These are phyloP conservation scores for Leuctra nigra DNA, from an alignment of 2,888 invertebrate species.

Conservation along the genomic window DNA sequence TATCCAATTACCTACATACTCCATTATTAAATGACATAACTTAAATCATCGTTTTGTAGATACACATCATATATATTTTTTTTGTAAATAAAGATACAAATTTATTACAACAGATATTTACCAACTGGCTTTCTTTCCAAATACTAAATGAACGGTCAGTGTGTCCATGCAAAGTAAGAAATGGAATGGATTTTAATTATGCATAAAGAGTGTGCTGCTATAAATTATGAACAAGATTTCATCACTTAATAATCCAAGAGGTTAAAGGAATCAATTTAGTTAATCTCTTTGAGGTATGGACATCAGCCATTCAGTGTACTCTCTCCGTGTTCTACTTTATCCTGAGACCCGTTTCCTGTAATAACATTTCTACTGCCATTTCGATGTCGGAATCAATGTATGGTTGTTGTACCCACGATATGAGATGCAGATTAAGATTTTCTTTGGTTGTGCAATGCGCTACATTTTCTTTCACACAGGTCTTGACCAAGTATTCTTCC, in stretches of 20 bases:
- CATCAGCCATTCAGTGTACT: background rate
- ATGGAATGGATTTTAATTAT: too few relatives aligned
- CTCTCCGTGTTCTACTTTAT: slow-evolving; percentile 12
- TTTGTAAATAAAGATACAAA: too few relatives aligned
- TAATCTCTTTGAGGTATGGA: too few relatives aligned
- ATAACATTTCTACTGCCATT: slow-evolving; percentile 37
- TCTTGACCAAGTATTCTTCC: slow-evolving; percentile 41
- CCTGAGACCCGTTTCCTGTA: slow-evolving; percentile 41
- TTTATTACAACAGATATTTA: too few relatives aligned
- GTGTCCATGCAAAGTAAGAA: too few relatives aligned
- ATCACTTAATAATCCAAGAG: background rate
- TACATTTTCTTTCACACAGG: slow-evolving; percentile 41
- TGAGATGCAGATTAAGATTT: slow-evolving; percentile 42
- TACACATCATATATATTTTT: too few relatives aligned
- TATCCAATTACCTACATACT: too few relatives aligned
- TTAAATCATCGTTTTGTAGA: too few relatives aligned
- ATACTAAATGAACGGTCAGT: too few relatives aligned
- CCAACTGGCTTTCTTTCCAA: too few relatives aligned
- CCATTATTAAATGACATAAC: too few relatives aligned
- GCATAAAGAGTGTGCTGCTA: background rate
- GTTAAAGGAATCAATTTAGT: background rate
- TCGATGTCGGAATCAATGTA: slow-evolving; percentile 37
- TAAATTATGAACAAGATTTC: background rate
- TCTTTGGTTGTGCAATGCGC: slow-evolving; percentile 40
- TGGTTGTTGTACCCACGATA: slow-evolving; percentile 44